Base-by-base conservation (phyloP, 2,888 invertebrate species). In the Saturnia japonica region DNA sequence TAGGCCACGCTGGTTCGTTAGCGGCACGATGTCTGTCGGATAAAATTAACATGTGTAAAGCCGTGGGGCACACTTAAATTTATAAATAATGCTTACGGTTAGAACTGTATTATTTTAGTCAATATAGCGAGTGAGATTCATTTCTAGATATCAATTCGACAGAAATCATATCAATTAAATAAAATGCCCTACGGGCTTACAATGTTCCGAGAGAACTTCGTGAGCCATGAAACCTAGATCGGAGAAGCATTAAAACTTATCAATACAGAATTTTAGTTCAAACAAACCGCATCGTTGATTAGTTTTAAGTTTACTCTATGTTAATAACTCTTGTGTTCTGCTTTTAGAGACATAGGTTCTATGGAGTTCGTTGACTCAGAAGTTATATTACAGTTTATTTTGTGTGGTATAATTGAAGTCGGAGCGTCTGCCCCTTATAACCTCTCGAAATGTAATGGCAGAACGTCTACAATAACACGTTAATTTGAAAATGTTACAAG, bases 251-350 rank as follows among this genome's bases (percentile, higher is more conserved):
- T 86, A 87, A 88, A 88, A 88, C 86, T 87, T 86, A 76, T 78
- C 79, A 83, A 84, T 87, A 85, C 82, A 84, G 83, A 84, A 87
- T 82, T 81, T 77, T 75, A 80, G 81, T 79, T 81, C 79, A 79
- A 85, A 82, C 80, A 80, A n/a, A 81, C 80, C 80, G 67, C 70
- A 80, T 78, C 78, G 80, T 78, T 82, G 78, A 78, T 73, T 72
- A 71, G 70, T 81, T 84, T 77, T 83, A 78, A 78, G 79, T 81
- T 79, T 77, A 77, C 14, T 66, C 40, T 22, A 40, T 64, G 28
- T 70, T 70, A 54, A 70, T 70, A 42, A 43, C 54, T 66, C 40
- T 64, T 40, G 19, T 40, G 19, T 64, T 34, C 14, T 28, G 9
- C 19, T 57, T 22, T 12, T 40, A 40, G 7, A 40, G 14, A 8